Evolutionary conservation across 37 sponge, comb jelly and placozoan genomes (phyloP), one percentile per base, ranked within the genome.

Genomic region (Oopsacas minuta): DNA sequence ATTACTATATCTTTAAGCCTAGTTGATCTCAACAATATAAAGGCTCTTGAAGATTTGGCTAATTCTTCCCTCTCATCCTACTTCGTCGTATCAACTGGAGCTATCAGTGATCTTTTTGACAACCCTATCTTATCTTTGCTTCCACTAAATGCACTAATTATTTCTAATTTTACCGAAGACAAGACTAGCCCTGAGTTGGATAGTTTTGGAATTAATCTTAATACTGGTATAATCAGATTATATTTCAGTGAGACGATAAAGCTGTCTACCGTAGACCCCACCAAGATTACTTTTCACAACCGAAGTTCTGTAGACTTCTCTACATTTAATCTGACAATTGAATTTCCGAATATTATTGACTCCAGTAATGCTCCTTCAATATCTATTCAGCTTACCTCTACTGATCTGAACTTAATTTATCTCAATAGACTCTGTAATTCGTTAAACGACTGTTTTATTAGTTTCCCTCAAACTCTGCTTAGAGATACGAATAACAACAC

Each of bases 1-100:
- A 85, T 92, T 0, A 90, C 82, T 5, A 85, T 92, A 8, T 0
- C 49, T 0, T 85, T 95, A 12, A 37, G 38, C 12, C 39, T 23
- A 28, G 36, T 37, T 86, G 96, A 95, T 81, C 84, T 92, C 1
- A 93, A 95, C 53, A 39, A 36, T 38, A 84, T 95, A 81, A 95
- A 95, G 69, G 81, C 85, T 35, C 38, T 86, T 8, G 53, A 69
- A n/a, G 86, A 52, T 1, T 83, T 95, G 15, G 93, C 89, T 0
- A 84, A 84, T 36, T 53, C 84, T 0, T 23, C 36, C 0, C 37
- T 35, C n/a, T 85, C 87, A 34, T 90, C 96, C 30, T 95, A 52
- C 88, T 61, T 91, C 81, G 52, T 91, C 10, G 39, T 95, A 5
- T 7, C 38, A 12, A 37, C 87, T 0, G 53, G 17, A 36, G 81